Evolutionary conservation across 1,140 invertebrate species (phyloP).

Genomic region (Sesamia nonagrioides): DNA sequence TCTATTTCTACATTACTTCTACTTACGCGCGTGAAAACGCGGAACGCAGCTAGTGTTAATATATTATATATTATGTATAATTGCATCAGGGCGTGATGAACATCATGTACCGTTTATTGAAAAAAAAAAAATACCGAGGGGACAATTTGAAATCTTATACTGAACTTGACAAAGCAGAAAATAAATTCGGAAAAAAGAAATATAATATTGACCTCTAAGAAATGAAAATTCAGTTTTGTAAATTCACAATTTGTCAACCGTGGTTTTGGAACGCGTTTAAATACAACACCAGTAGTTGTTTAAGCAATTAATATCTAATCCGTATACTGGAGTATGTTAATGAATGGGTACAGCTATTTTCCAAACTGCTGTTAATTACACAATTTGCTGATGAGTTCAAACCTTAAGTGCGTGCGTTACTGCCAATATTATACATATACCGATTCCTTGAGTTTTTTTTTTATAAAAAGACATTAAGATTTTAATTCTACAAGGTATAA

Average conservation of each 20-base stretch:
- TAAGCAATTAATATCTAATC: not conserved
- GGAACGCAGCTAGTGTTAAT: no score
- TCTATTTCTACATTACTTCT: no score
- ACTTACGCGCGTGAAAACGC: no score
- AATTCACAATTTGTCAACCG: not conserved
- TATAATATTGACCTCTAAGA: not conserved
- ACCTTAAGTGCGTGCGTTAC: not conserved
- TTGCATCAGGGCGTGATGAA: not conserved
- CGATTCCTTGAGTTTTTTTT: no score
- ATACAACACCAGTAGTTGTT: not conserved
- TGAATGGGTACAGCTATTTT: slow-evolving; percentile 13
- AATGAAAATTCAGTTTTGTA: not conserved
- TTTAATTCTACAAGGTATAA: not conserved
- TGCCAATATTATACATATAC: no score
- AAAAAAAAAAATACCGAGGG: not conserved
- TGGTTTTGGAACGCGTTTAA: not conserved
- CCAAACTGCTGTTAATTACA: slow-evolving; percentile 15
- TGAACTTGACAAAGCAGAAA: slow-evolving; percentile 30
- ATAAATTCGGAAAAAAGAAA: slow-evolving; percentile 18
- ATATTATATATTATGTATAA: no score
- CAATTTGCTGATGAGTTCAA: not conserved
- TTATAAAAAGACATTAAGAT: no score
- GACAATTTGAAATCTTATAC: slow-evolving; percentile 37
- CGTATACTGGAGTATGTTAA: slow-evolving; percentile 16
- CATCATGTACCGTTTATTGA: slow-evolving; percentile 5